Percentiles rank a stretch among this genome's conserved stretches.
Conservation (phyloP, 2,113 vertebrate species). For the Callorhinus ursinus region DNA sequence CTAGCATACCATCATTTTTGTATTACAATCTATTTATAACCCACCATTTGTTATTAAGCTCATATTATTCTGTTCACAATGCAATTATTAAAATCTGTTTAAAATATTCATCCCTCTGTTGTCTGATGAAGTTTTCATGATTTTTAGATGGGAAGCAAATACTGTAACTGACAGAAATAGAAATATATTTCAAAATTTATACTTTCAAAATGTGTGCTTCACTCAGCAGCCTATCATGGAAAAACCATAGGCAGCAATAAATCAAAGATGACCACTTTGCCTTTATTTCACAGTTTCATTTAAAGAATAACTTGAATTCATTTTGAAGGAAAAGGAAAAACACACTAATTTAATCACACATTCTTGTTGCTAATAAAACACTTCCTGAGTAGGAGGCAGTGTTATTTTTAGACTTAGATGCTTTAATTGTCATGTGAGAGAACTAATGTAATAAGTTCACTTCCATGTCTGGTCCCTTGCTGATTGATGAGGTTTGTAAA, state of each 20-base stretch:
- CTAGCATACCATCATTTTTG: constrained; percentile 52
- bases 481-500: neutral
- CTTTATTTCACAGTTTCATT: neutral
- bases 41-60: constrained; percentile 68
- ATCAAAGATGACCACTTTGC: constrained; percentile 3
- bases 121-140: constrained; percentile 27
- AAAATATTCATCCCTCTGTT: constrained; percentile 57
- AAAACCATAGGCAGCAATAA: constrained; percentile 58
- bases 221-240: constrained; percentile 33
- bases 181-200: constrained; percentile 36
- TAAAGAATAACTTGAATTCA: neutral
- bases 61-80: constrained; percentile 68
- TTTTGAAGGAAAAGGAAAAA: neutral
- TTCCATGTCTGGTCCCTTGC: neutral
- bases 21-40: constrained; percentile 58
- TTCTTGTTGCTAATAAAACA: neutral
- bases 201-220: neutral
- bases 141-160: constrained; percentile 63
- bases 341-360: neutral
- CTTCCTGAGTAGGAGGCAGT: neutral
- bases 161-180: constrained; percentile 28
- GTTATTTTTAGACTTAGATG: neutral
- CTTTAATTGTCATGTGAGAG: neutral
- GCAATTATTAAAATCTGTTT: constrained; percentile 70
- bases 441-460: neutral